Conservation (phyloP, 2,888 invertebrate genomes). For the Mythimna impura region DNA sequence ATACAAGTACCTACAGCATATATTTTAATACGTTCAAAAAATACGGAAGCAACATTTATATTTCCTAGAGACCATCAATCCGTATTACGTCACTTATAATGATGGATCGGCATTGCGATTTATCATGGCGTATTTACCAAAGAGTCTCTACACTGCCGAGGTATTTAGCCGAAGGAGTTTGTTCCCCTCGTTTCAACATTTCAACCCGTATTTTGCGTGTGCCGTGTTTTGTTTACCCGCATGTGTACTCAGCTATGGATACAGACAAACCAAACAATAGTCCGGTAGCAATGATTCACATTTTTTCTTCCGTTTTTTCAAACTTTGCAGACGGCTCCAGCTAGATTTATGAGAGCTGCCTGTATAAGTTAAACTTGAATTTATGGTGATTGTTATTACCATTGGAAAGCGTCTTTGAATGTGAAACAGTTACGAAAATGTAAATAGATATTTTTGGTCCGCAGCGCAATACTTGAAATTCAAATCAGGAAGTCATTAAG, state of each 20-base stretch:
- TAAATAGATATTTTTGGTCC: conserved; percentile 18
- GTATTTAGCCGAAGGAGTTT: conserved; percentile 3
- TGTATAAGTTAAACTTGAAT: conserved; percentile 44
- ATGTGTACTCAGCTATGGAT: conserved; percentile 42
- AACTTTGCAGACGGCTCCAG: conserved; percentile 28
- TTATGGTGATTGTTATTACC: conserved; percentile 58
- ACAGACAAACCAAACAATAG: conserved; percentile 45
- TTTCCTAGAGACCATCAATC: conserved; percentile 53
- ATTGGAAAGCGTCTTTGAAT: conserved; percentile 49
- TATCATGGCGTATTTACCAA: conserved; percentile 53
- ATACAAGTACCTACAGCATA: neutral
- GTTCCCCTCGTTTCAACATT: conserved; percentile 9
- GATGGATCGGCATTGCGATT: conserved; percentile 57
- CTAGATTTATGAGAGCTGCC: conserved; percentile 41
- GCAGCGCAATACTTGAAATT: conserved; percentile 1
- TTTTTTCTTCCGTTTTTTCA: conserved; percentile 29
- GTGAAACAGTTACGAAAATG: conserved; percentile 21
- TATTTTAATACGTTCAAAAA: conserved; percentile 2
- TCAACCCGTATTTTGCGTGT: conserved; percentile 38
- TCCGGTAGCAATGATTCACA: conserved; percentile 10
- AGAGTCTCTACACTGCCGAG: conserved; percentile 3
- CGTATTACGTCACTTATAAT: conserved; percentile 54
- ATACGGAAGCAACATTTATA: conserved; percentile 18
- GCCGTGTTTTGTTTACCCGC: conserved; percentile 24
- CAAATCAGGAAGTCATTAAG: conserved; percentile 4